Conservation (phyloP, 2,888 invertebrate genomes). For the Caenorhabditis becei region DNA sequence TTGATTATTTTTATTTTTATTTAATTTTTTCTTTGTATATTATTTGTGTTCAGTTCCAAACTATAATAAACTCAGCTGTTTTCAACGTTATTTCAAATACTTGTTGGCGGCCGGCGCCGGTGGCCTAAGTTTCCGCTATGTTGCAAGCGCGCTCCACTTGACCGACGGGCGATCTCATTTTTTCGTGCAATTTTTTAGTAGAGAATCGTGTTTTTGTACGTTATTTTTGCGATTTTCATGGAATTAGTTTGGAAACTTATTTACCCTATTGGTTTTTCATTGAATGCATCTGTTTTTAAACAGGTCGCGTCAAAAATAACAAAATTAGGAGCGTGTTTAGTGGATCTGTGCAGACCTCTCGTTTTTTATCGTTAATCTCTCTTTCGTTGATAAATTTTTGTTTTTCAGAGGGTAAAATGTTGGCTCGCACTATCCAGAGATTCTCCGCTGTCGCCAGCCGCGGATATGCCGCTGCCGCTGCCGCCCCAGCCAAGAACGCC, state of each 20-base stretch:
- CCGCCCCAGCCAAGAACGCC: slow-evolving; percentile 66
- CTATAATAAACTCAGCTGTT: background rate
- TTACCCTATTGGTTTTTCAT: background rate
- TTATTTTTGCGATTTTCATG: background rate
- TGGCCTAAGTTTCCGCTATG: slow-evolving; percentile 3
- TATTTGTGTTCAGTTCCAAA: too few relatives aligned
- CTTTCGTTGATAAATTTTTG: background rate
- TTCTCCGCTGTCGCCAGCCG: slow-evolving; percentile 65
- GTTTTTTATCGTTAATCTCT: too few relatives aligned
- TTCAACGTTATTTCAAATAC: too few relatives aligned
- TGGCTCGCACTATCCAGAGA: slow-evolving; percentile 69
- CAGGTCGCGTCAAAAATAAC: background rate
- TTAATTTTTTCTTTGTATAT: too few relatives aligned
- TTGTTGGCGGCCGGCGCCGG: slow-evolving; percentile 34
- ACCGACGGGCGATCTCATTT: slow-evolving; percentile 57
- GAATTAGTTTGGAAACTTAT: background rate
- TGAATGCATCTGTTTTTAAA: background rate
- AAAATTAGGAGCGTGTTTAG: background rate
- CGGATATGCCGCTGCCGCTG: slow-evolving; percentile 73
- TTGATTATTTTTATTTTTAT: background rate
- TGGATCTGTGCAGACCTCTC: background rate
- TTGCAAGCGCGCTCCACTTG: slow-evolving; percentile 41
- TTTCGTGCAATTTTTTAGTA: slow-evolving; percentile 20
- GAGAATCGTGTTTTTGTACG: slow-evolving; percentile 8
- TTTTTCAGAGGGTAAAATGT: slow-evolving; percentile 66